Conservation (phyloP, 2,113 vertebrate species). For the Zapornia atra region DNA sequence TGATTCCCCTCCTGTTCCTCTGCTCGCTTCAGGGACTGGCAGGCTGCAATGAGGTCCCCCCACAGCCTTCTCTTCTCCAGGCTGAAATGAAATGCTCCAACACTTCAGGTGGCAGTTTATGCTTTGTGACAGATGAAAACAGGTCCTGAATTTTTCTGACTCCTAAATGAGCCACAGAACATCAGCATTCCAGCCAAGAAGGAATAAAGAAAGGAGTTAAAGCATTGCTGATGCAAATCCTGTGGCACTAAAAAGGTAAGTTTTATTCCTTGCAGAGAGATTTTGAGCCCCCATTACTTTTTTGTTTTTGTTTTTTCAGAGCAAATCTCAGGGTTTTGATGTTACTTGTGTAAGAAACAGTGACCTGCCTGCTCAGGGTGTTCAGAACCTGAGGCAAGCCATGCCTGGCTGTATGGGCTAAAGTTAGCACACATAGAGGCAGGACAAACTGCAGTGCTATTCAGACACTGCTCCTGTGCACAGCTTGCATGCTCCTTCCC, state of each 20-base stretch:
- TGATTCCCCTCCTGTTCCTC: too few relatives aligned
- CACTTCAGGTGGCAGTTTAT: not conserved
- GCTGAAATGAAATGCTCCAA: not conserved
- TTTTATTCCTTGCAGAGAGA: not conserved
- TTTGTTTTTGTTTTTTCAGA: not conserved
- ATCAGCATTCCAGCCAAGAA: not conserved
- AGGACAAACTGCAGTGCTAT: not conserved
- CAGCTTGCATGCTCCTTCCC: fast-evolving
- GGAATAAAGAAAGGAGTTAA: not conserved
- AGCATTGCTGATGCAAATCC: not conserved
- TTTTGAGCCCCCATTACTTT: not conserved
- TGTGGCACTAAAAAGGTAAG: not conserved
- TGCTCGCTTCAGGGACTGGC: too few relatives aligned
- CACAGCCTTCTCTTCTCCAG: too few relatives aligned
- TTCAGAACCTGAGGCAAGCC: not conserved
- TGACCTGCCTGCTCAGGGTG: not conserved
- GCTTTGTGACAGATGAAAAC: not conserved
- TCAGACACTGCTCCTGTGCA: not conserved
- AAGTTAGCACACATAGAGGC: fast-evolving
- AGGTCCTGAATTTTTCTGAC: not conserved
- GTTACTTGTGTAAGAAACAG: not conserved
- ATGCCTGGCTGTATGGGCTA: not conserved
- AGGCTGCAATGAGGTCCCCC: too few relatives aligned
- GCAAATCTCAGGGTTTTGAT: not conserved
- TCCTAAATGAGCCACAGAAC: not conserved